phyloP scores from a whole-genome alignment of 2,888 invertebrate species.

The Diarsia rubi region DNA sequence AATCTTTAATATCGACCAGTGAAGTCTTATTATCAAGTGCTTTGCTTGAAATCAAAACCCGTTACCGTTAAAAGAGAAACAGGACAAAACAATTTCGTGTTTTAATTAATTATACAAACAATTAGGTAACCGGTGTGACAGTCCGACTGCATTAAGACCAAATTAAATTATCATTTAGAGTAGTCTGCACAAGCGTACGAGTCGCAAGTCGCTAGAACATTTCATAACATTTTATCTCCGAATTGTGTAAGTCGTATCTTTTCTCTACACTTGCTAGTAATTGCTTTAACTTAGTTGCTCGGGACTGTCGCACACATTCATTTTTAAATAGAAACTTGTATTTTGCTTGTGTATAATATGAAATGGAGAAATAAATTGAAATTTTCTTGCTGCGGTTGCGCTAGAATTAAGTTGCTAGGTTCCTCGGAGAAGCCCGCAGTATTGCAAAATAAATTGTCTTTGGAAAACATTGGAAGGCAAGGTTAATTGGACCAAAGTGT shows the following conservation, averaged over 20 bases:
- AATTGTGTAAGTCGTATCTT: constrained; percentile 2
- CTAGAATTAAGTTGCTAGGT: neutral
- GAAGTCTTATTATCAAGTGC: neutral
- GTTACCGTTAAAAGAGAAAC: neutral
- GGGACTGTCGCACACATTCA: neutral
- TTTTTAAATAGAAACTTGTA: neutral
- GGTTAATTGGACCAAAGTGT: neutral
- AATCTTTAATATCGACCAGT: neutral
- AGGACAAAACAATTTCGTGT: neutral
- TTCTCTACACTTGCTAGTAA: constrained; percentile 2
- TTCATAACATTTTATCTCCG: constrained; percentile 36
- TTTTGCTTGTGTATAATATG: neutral
- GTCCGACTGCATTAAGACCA: constrained; percentile 24
- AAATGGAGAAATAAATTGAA: constrained; percentile 1
- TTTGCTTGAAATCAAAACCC: neutral
- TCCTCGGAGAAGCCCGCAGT: neutral
- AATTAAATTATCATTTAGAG: constrained; percentile 51
- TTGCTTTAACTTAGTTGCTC: constrained; percentile 8
- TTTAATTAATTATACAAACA: constrained; percentile 30
- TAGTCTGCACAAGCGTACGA: constrained; percentile 4
- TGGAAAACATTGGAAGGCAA: neutral
- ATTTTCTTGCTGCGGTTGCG: constrained; percentile 3
- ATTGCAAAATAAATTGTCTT: neutral
- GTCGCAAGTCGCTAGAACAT: constrained; percentile 5
- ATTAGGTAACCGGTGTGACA: constrained; percentile 13